phyloP scores from a whole-genome alignment of 2,888 invertebrate genomes.

The Netelia virgata region DNA sequence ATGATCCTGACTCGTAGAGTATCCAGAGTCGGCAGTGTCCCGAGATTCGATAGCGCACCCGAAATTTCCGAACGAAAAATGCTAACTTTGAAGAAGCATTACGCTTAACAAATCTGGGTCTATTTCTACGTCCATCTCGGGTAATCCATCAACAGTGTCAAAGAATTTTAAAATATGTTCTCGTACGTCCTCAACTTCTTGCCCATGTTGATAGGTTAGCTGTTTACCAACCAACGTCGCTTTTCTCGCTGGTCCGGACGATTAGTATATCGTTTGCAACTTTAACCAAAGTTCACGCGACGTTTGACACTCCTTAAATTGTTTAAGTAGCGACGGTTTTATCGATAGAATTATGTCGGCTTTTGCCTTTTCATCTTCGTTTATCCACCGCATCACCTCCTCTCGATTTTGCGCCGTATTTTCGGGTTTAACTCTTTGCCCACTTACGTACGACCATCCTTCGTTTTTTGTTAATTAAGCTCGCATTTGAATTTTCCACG shows the following conservation, averaged over 20 bases:
- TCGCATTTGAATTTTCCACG: too few species aligned
- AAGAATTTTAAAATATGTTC: conserved; percentile 79
- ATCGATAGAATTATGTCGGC: conserved; percentile 42
- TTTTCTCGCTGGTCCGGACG: conserved; percentile 81
- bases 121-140: conserved; percentile 76
- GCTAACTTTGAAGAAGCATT: conserved; percentile 69
- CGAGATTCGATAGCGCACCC: conserved; percentile 55
- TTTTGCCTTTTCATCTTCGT: conserved; percentile 36
- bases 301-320: conserved; percentile 63
- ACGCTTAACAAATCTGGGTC: conserved; percentile 78
- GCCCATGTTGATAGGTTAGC: conserved; percentile 77
- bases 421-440: too few species aligned
- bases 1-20: conserved; percentile 21
- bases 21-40: conserved; percentile 46
- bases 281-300: conserved; percentile 80
- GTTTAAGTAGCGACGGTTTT: conserved; percentile 23
- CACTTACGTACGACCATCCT: too few species aligned
- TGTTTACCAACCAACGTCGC: conserved; percentile 82
- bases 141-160: conserved; percentile 78
- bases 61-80: conserved; percentile 44
- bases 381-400: background rate
- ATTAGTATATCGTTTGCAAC: conserved; percentile 78
- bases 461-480: too few species aligned
- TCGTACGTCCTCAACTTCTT: conserved; percentile 75
- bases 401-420: too few species aligned